Conservation (phyloP, 2,888 invertebrate species). For the Plebejus melissa region DNA sequence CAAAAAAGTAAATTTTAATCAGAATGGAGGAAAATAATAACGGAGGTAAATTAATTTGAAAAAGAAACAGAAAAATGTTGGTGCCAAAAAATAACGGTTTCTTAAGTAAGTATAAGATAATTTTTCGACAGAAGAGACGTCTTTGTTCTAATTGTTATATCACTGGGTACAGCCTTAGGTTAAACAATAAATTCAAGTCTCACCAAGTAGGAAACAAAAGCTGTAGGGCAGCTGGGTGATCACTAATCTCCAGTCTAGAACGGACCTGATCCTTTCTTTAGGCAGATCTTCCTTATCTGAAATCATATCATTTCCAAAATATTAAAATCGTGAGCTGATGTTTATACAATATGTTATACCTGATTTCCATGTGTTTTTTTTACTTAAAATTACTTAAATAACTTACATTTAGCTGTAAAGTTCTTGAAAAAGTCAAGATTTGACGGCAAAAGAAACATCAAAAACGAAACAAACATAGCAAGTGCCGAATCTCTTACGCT, state of each 20-base stretch:
- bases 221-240: slow-evolving; percentile 53
- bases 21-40: too few relatives aligned
- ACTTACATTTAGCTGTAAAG: slow-evolving; percentile 50
- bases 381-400: background rate
- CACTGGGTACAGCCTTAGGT: too few relatives aligned
- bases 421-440: slow-evolving; percentile 46
- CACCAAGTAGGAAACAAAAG: slow-evolving; percentile 61
- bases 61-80: too few relatives aligned
- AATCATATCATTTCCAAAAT: slow-evolving; percentile 33
- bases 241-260: slow-evolving; percentile 49
- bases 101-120: too few relatives aligned
- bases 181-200: background rate
- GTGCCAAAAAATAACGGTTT: too few relatives aligned
- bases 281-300: slow-evolving; percentile 54
- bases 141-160: too few relatives aligned
- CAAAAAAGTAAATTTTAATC: too few relatives aligned
- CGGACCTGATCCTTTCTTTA: slow-evolving; percentile 43
- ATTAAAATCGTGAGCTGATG: too few relatives aligned
- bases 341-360: too few relatives aligned
- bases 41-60: too few relatives aligned
- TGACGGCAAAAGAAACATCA: slow-evolving; percentile 56
- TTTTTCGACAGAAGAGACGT: too few relatives aligned
- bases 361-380: too few relatives aligned
- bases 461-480: slow-evolving; percentile 46
- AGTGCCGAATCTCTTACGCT: slow-evolving; percentile 57